These are phyloP conservation scores for Elgaria multicarinata DNA, from an alignment of 2,113 vertebrate species.

Conservation along the genomic window DNA sequence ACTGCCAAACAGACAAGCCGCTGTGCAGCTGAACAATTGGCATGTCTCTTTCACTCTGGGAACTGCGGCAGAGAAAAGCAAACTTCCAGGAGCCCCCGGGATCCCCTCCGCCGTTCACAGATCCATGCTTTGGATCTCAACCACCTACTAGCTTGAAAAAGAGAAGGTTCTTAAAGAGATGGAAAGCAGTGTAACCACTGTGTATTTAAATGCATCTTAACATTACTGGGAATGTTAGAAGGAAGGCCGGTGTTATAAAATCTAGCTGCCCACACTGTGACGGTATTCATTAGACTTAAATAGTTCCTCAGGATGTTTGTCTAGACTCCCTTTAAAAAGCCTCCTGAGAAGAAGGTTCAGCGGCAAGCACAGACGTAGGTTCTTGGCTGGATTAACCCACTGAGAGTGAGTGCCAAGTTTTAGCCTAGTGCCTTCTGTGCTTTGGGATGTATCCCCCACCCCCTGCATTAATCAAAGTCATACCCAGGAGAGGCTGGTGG, in stretches of 20 bases:
- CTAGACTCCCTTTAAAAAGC: background rate
- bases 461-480: background rate
- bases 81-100: background rate
- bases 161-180: background rate
- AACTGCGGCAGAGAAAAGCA: background rate
- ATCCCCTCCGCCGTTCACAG: background rate
- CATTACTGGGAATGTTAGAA: background rate
- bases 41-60: background rate
- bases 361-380: background rate
- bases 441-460: background rate
- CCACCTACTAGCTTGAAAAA: background rate
- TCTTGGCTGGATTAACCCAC: background rate
- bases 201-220: background rate
- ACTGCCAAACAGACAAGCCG: background rate
- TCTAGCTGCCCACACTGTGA: background rate
- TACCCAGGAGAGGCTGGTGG: no score
- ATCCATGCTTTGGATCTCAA: background rate
- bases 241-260: background rate
- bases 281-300: background rate
- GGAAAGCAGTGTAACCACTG: background rate
- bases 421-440: background rate
- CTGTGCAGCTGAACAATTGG: background rate
- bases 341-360: background rate
- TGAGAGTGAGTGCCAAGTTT: background rate
- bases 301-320: conserved; percentile 2